Conservation (phyloP, 2,888 invertebrate genomes). For the Mesopsocus fuscifrons region DNA sequence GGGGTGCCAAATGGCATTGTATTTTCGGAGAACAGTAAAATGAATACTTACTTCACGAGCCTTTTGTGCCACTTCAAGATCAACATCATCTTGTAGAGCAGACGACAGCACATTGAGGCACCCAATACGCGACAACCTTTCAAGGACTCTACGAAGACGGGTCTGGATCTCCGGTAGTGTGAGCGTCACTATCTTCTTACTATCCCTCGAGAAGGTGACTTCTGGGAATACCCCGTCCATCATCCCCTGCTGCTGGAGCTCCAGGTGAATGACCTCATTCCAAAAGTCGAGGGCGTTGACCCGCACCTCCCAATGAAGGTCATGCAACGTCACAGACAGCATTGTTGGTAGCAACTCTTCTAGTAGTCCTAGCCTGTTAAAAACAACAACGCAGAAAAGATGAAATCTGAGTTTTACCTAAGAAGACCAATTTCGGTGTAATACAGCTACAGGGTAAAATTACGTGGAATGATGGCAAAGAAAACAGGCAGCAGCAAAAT, state of each 20-base stretch:
- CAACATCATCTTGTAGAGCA: conserved; percentile 43
- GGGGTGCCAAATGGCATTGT: too few species aligned
- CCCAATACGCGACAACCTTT: conserved; percentile 44
- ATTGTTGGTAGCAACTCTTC: background rate
- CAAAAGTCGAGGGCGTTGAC: conserved; percentile 50
- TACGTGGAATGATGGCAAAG: too few species aligned
- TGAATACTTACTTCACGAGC: too few species aligned
- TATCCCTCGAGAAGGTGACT: conserved; percentile 59
- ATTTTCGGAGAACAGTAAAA: too few species aligned
- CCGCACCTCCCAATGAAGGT: conserved; percentile 72
- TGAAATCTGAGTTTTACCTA: background rate
- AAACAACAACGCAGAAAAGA: background rate
- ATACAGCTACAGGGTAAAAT: too few species aligned
- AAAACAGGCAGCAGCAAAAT: too few species aligned
- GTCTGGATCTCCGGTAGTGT: conserved; percentile 44
- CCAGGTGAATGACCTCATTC: conserved; percentile 42
- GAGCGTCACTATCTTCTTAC: conserved; percentile 54
- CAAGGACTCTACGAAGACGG: conserved; percentile 42
- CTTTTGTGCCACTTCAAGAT: too few species aligned
- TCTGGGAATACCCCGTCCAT: conserved; percentile 59
- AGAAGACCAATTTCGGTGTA: too few species aligned
- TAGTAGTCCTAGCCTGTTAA: background rate
- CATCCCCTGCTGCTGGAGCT: conserved; percentile 60
- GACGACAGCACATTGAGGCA: conserved; percentile 38
- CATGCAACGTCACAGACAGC: conserved; percentile 21